Conservation (phyloP, 1,140 invertebrate genomes). For the Aplysia californica region DNA sequence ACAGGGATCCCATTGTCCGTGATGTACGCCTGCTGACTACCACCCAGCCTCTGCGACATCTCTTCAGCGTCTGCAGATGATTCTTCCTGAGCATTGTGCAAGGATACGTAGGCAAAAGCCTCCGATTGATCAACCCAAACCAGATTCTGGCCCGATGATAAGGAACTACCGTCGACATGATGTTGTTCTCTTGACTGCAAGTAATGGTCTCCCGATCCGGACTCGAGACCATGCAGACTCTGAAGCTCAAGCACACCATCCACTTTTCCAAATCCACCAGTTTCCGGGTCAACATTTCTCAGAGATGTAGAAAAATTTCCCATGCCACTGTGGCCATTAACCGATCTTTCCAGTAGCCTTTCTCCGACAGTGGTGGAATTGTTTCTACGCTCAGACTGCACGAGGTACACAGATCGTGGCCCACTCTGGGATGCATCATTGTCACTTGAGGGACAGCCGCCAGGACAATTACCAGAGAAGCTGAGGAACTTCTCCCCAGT, state of each 20-base stretch:
- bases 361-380: not conserved
- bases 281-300: too few relatives aligned
- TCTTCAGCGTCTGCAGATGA: not conserved
- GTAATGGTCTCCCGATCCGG: too few relatives aligned
- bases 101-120: not conserved
- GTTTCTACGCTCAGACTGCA: not conserved
- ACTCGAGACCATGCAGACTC: too few relatives aligned
- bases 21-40: not conserved
- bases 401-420: not conserved
- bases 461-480: not conserved
- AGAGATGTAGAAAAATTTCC: too few relatives aligned
- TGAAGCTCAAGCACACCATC: not conserved
- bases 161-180: too few relatives aligned
- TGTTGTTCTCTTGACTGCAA: too few relatives aligned
- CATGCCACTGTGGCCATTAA: not conserved
- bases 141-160: too few relatives aligned
- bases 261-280: too few relatives aligned
- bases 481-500: conserved; percentile 46
- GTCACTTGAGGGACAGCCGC: too few relatives aligned
- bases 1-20: conserved; percentile 13
- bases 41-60: not conserved
- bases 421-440: not conserved
- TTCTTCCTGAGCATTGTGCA: not conserved
- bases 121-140: too few relatives aligned
- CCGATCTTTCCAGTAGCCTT: not conserved